Evolutionary conservation across 2,797 vertebrate genomes (phyloP).

Genomic region (Etheostoma perlongum): DNA sequence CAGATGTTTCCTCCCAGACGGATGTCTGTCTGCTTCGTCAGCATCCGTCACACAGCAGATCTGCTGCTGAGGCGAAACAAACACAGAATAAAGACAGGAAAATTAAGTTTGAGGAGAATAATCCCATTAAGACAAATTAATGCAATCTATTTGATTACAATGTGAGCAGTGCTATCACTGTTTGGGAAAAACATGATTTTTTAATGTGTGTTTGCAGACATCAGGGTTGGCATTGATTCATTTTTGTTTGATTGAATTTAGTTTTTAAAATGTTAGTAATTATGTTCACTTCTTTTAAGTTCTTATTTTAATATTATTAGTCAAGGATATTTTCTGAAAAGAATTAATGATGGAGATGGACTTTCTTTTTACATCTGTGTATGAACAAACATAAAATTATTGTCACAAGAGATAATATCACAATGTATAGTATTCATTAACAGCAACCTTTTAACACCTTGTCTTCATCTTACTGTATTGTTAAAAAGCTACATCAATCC

Average conservation of each 20-base stretch:
- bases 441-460: not conserved
- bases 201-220: not conserved
- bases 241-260: not conserved
- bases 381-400: not conserved
- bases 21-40: slow-evolving; percentile 72
- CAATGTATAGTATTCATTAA: too few relatives aligned
- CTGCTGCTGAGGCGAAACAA: slow-evolving; percentile 75
- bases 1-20: slow-evolving; percentile 48
- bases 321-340: not conserved
- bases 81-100: not conserved
- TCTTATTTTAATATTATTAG: not conserved
- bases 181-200: not conserved
- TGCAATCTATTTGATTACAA: not conserved
- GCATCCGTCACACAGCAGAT: slow-evolving; percentile 68
- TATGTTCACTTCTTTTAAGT: not conserved
- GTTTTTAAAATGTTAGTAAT: not conserved
- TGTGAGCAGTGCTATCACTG: not conserved
- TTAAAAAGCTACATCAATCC: not conserved
- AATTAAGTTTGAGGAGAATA: not conserved
- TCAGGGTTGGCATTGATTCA: not conserved
- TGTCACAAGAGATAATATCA: too few relatives aligned
- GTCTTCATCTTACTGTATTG: not conserved
- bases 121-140: not conserved
- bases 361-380: not conserved
- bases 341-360: not conserved